Conservation (phyloP, 2,113 vertebrate species). For the Coracopsis vasa region DNA sequence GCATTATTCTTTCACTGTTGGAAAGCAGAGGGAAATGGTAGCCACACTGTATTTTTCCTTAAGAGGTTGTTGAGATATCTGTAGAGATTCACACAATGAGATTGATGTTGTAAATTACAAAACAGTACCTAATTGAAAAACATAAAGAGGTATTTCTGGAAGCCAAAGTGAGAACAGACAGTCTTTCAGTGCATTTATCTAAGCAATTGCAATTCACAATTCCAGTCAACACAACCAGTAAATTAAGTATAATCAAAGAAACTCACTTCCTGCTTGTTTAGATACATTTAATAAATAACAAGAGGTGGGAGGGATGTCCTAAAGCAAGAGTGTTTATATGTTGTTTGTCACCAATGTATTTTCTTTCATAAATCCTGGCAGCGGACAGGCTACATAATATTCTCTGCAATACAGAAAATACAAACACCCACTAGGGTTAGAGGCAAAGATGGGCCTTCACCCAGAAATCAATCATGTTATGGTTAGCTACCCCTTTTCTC, state of each 20-base stretch:
- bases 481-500: conserved; percentile 34
- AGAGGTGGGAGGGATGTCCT: rapidly evolving
- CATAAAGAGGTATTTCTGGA: background rate
- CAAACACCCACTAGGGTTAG: background rate
- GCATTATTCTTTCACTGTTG: background rate
- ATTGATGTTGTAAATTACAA: conserved; percentile 1
- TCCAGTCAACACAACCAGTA: background rate
- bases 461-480: conserved; percentile 39
- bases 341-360: background rate
- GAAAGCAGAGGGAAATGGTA: conserved; percentile 1
- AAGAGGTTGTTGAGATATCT: background rate
- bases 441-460: background rate
- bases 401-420: background rate
- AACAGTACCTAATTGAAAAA: background rate
- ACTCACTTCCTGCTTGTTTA: background rate
- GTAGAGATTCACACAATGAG: background rate
- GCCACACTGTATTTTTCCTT: background rate
- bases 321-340: background rate
- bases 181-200: background rate
- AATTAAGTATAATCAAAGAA: background rate
- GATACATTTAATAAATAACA: background rate
- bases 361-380: background rate
- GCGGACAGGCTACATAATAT: background rate
- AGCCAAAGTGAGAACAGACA: background rate
- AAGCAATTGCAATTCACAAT: background rate